Evolutionary conservation across 2,888 invertebrate genomes (phyloP).

Genomic region (Drosophila prostipennis): DNA sequence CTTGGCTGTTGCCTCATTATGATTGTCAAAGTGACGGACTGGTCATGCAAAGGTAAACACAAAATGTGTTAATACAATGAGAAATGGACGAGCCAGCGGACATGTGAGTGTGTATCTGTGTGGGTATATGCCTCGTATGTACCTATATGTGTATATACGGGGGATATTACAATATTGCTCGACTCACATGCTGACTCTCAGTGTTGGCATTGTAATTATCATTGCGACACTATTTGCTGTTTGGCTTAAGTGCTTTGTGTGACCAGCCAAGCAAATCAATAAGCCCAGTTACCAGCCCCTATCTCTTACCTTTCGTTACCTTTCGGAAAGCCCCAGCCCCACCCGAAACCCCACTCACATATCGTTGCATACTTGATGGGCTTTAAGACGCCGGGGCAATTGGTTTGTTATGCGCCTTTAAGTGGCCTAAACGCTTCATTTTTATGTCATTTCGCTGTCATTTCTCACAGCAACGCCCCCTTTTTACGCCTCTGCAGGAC

Average conservation of each 20-base stretch:
- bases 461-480: constrained; percentile 20
- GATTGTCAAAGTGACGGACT: constrained; percentile 80
- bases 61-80: constrained; percentile 73
- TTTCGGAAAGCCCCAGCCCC: constrained; percentile 1
- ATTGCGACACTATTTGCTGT: constrained; percentile 79
- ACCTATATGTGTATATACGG: not conserved
- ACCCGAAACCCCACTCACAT: constrained; percentile 13
- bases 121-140: not conserved
- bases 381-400: constrained; percentile 67
- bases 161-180: constrained; percentile 36
- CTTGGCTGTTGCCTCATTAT: constrained; percentile 69
- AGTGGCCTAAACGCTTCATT: constrained; percentile 79
- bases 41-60: constrained; percentile 78
- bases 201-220: constrained; percentile 75
- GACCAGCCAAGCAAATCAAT: constrained; percentile 64
- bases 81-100: constrained; percentile 33
- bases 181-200: constrained; percentile 40
- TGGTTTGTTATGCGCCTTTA: constrained; percentile 78
- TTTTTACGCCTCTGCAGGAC: constrained; percentile 1
- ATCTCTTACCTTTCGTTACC: constrained; percentile 5
- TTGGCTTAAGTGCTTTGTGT: constrained; percentile 72
- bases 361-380: constrained; percentile 65
- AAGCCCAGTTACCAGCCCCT: constrained; percentile 45
- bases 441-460: constrained; percentile 73
- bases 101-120: not conserved